These are phyloP conservation scores for Apostichopus parvimensis DNA, from an alignment of 35 echinoderm and acorn worm species.

Conservation along the genomic window DNA sequence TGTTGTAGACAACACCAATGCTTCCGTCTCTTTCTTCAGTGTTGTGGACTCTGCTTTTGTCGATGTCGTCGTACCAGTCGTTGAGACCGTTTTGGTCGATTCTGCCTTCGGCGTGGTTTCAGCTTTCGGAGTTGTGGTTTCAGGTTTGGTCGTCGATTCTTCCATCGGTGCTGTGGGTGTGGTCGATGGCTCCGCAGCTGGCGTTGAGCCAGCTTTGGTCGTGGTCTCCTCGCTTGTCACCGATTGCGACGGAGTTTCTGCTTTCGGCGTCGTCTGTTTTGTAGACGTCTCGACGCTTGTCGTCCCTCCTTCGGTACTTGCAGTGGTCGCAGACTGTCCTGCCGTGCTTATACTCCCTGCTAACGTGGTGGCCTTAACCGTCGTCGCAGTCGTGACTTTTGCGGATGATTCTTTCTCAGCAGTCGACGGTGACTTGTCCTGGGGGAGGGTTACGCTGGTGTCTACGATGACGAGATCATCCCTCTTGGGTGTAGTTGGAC, in stretches of 20 bases:
- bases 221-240: background rate
- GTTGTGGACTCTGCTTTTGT: background rate
- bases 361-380: background rate
- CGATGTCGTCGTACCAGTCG: background rate
- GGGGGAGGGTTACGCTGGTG: background rate
- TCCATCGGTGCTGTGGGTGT: background rate
- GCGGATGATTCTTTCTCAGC: background rate
- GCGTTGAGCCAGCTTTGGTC: background rate
- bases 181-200: background rate
- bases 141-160: background rate
- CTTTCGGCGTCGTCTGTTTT: background rate
- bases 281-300: background rate
- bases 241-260: background rate
- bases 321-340: background rate
- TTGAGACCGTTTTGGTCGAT: background rate
- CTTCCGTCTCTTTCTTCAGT: background rate
- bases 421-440: background rate
- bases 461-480: background rate
- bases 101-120: background rate
- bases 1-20: background rate
- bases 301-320: background rate
- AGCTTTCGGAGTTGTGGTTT: background rate
- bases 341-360: background rate
- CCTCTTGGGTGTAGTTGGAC: background rate
- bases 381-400: background rate